phyloP scores from a whole-genome alignment of 2,113 vertebrate species.

The human (Homo sapiens) region DNA sequence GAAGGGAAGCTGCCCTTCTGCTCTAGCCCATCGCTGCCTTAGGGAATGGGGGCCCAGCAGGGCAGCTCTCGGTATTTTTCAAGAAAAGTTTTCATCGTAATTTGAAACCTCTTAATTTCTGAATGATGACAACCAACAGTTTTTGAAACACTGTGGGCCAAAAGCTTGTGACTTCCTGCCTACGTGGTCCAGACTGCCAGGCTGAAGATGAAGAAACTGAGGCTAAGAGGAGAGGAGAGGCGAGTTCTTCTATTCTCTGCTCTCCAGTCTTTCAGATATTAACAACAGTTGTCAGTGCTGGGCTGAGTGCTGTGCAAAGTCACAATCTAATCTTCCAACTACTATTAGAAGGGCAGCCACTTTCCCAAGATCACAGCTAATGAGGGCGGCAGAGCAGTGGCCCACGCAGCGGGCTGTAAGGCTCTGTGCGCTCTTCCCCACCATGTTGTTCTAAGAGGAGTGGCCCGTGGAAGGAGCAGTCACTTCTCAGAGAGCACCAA shows the following conservation, averaged over 20 bases:
- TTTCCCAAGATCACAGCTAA: background rate
- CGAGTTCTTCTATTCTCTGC: background rate
- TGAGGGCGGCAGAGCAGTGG: background rate
- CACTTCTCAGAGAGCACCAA: background rate
- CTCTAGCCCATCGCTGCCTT: background rate
- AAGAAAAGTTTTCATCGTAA: background rate
- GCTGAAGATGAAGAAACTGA: background rate
- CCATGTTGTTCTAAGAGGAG: background rate
- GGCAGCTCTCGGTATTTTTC: background rate
- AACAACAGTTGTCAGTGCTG: background rate
- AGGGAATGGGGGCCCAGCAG: background rate
- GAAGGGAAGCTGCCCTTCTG: background rate
- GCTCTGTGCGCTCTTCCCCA: background rate
- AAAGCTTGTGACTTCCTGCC: background rate
- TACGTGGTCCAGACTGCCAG: background rate
- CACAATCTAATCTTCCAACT: background rate
- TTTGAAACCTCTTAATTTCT: conserved; percentile 16
- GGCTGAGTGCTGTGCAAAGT: background rate
- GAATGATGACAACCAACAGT: background rate
- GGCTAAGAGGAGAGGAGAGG: background rate
- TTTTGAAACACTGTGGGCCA: background rate
- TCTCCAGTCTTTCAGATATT: background rate
- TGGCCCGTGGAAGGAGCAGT: background rate
- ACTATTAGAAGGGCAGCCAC: background rate
- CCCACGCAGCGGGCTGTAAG: background rate